A percentile compares a stretch with the other conserved stretches of the same genome.
Evolutionary conservation across 2,797 vertebrate genomes (phyloP).

Genomic region (Clarias platycephalus): DNA sequence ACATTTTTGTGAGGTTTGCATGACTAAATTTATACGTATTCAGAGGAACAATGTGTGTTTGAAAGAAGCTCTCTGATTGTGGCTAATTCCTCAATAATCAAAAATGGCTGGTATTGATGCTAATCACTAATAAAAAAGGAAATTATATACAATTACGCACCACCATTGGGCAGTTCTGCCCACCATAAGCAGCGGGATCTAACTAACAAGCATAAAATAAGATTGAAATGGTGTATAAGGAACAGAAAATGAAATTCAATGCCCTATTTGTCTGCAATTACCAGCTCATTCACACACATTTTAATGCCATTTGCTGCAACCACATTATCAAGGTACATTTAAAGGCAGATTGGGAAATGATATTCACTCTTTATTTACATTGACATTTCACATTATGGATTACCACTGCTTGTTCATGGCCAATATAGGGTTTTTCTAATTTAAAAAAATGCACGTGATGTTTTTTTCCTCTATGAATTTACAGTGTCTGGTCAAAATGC

Average conservation of each 20-base stretch:
- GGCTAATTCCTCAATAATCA: constrained; percentile 82
- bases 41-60: constrained; percentile 74
- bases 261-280: constrained; percentile 99
- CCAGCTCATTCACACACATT: constrained; percentile 96
- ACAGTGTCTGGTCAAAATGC: neutral
- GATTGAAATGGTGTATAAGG: constrained; percentile 99
- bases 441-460: constrained; percentile 1
- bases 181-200: constrained; percentile 98
- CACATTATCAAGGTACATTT: constrained; percentile 73
- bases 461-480: neutral
- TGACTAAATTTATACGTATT: constrained; percentile 12
- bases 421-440: constrained; percentile 27
- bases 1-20: constrained; percentile 13
- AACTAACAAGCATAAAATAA: constrained; percentile 99
- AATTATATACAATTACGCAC: constrained; percentile 97
- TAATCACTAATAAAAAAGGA: constrained; percentile 90
- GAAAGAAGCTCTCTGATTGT: constrained; percentile 78
- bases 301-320: constrained; percentile 69
- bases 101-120: constrained; percentile 84
- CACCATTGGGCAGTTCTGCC: constrained; percentile 95
- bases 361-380: neutral
- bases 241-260: constrained; percentile 99
- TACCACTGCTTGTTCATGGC: neutral
- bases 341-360: constrained; percentile 84
- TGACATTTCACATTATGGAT: neutral